Percentiles rank a stretch among this genome's conserved stretches.
Evolutionary conservation across 2,888 invertebrate genomes (phyloP).

Genomic region (Torymus auratus): DNA sequence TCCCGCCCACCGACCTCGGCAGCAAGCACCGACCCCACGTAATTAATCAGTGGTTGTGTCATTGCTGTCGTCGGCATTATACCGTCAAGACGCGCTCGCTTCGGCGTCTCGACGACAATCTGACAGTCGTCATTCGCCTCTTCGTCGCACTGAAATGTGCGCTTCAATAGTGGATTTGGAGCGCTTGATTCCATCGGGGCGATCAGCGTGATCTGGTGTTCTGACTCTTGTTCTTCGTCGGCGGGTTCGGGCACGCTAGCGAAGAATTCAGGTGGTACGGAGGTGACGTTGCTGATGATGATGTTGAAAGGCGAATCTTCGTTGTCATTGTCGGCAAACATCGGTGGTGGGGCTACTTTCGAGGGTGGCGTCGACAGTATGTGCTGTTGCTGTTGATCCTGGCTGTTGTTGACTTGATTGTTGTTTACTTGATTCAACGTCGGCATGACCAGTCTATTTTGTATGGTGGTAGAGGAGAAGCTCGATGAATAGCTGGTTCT

Average conservation of each 20-base stretch:
- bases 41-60: background rate
- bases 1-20: background rate
- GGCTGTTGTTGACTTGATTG: background rate
- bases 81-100: conserved; percentile 49
- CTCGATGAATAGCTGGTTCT: conserved; percentile 17
- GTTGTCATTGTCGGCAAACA: conserved; percentile 3
- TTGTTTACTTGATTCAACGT: too few relatives aligned
- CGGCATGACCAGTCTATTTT: background rate
- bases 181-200: too few relatives aligned
- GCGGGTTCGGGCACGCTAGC: conserved; percentile 55
- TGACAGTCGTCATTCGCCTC: conserved; percentile 17
- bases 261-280: conserved; percentile 67
- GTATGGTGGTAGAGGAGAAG: background rate
- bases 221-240: background rate
- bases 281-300: conserved; percentile 68
- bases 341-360: conserved; percentile 14
- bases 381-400: background rate
- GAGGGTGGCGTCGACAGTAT: background rate
- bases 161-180: background rate
- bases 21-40: background rate
- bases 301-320: conserved; percentile 62
- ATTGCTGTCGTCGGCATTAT: background rate
- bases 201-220: too few relatives aligned
- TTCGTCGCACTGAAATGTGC: conserved; percentile 32
- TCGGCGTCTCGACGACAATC: conserved; percentile 7